A percentile compares a stretch with the other conserved stretches of the same genome.
Evolutionary conservation across 92 coral and sea anemone genomes (phyloP).

Genomic region (Blastomussa wellsi): DNA sequence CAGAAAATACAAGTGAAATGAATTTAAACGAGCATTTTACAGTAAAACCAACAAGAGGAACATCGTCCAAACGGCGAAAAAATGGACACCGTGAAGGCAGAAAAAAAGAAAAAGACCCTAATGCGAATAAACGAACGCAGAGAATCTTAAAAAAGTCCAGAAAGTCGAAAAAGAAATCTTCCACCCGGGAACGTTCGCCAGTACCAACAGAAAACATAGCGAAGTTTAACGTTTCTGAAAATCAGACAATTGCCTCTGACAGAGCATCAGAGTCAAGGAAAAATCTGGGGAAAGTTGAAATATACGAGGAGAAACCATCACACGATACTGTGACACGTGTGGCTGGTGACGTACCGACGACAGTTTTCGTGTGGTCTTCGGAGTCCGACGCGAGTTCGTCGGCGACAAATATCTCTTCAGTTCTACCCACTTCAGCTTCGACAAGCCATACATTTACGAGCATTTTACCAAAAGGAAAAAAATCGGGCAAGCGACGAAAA

Average conservation of each 20-base stretch:
- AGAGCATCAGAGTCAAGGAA: neutral
- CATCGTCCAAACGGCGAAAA: slow-evolving; percentile 18
- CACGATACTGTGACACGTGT: neutral
- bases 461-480: neutral
- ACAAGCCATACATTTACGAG: neutral
- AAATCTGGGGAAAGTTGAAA: too few species aligned
- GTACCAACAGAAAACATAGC: neutral
- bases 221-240: neutral
- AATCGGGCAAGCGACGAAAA: slow-evolving; percentile 18
- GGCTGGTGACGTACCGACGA: slow-evolving; percentile 11
- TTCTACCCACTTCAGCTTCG: slow-evolving; percentile 3
- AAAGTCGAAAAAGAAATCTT: slow-evolving; percentile 8
- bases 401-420: neutral
- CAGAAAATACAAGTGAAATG: neutral
- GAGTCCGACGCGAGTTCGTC: neutral
- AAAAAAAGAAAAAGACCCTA: neutral
- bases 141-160: slow-evolving; percentile 14
- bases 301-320: neutral
- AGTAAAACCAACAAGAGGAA: slow-evolving; percentile 11
- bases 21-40: neutral
- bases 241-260: neutral
- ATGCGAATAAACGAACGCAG: neutral
- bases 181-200: neutral
- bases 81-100: neutral
- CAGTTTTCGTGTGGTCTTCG: neutral